phyloP scores from a whole-genome alignment of 1,140 invertebrate genomes.

The Drosophila tropicalis region DNA sequence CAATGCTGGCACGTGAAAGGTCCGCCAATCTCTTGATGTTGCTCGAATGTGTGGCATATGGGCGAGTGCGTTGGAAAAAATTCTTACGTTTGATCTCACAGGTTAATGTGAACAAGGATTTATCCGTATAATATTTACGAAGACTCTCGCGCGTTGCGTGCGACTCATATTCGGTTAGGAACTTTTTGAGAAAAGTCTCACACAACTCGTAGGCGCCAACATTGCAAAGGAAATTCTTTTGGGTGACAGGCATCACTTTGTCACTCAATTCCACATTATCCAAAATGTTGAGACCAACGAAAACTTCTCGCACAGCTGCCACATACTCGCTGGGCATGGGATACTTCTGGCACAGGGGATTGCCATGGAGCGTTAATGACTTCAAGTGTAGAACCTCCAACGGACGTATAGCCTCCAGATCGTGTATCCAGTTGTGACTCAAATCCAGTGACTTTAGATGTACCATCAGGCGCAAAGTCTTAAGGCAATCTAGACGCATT shows the following conservation, averaged over 20 bases:
- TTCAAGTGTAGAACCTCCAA: conserved; percentile 55
- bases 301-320: conserved; percentile 81
- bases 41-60: conserved; percentile 51
- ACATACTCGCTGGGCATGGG: conserved; percentile 83
- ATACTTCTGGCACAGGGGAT: conserved; percentile 84
- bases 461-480: conserved; percentile 46
- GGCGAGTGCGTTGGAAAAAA: conserved; percentile 37
- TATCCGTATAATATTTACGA: conserved; percentile 42
- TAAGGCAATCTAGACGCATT: conserved; percentile 29
- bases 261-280: conserved; percentile 58
- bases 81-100: conserved; percentile 32
- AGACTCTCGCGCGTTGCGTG: conserved; percentile 38
- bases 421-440: conserved; percentile 66
- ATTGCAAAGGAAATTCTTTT: conserved; percentile 70
- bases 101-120: conserved; percentile 65
- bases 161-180: conserved; percentile 53
- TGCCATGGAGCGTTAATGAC: conserved; percentile 83
- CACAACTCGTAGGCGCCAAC: conserved; percentile 63
- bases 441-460: conserved; percentile 65
- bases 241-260: conserved; percentile 34
- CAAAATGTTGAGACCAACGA: conserved; percentile 68
- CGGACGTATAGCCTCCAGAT: conserved; percentile 43
- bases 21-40: conserved; percentile 48
- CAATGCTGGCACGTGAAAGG: conserved; percentile 27
- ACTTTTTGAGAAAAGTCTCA: conserved; percentile 54